Base-by-base conservation (phyloP, 2,797 vertebrate species). In the Brachyalestes nurse region DNA sequence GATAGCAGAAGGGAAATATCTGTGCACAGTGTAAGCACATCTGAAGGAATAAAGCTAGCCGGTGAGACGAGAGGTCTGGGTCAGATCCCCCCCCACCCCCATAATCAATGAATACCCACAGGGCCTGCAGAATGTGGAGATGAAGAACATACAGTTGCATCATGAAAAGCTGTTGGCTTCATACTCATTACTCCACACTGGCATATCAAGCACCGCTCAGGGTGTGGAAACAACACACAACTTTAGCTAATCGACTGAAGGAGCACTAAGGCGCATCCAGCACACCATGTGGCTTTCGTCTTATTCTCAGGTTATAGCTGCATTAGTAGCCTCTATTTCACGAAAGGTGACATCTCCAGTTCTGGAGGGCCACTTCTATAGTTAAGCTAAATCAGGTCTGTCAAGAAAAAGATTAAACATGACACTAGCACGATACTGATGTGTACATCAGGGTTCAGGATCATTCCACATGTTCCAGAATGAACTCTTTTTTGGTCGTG, bases 1-100 rank as follows among this genome's bases (percentile, higher is more conserved):
- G 69, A 64, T 72, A 66, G 42, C 69, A 34, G 71, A 80, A 62
- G 71, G 58, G 25, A 66, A 55, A 77, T 72, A 55, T 60, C 80
- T 49, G 72, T 6, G 23, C 21, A n/a, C 16, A 34, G 14, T 40
- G 5, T 4, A 12, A 74, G 13, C 58, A 49, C 69, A 25, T 73
- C 69, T 62, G 65, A 82, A 82, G 74, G 64, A 79, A 57, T 17
- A 62, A 82, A 69, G 34, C 45, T 53, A 69, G 74, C 47, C 47
- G 65, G 74, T n/a, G 74, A 82, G 73, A 14, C 42, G 45, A 79
- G 73, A 79, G 72, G 78, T 64, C 53, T 61, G 75, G 51, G 42
- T 75, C 45, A 42, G 75, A 73, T 34, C 5, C 4, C 4, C 4
- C 34, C 34, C 34, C 34, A 28, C 1, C 47, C 7, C 57, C 55